Conservation (phyloP, 2,888 invertebrate species). For the Scaptomyza parva region DNA sequence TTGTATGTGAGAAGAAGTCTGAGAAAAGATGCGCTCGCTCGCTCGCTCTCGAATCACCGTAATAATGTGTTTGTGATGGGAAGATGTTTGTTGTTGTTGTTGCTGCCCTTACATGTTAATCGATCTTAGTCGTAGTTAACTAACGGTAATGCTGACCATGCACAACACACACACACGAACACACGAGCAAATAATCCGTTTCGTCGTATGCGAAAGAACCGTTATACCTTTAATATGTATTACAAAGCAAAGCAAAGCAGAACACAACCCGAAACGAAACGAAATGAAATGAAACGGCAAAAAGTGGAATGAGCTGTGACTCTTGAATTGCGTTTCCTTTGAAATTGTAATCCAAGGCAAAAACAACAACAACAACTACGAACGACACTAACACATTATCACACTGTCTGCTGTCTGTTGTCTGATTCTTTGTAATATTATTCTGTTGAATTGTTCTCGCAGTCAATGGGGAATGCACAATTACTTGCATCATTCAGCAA, state of each 20-base stretch:
- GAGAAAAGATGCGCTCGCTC: conserved; percentile 26
- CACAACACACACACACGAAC: conserved; percentile 26
- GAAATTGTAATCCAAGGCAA: conserved; percentile 14
- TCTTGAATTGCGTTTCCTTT: conserved; percentile 21
- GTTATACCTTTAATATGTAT: conserved; percentile 6
- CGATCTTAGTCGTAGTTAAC: conserved; percentile 21
- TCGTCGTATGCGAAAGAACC: conserved; percentile 13
- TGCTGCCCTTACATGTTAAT: conserved; percentile 48
- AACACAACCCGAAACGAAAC: conserved; percentile 6
- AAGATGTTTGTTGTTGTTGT: not conserved
- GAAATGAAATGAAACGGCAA: conserved; percentile 12
- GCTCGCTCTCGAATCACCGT: too few relatives aligned
- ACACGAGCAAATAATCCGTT: conserved; percentile 33
- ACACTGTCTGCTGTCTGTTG: conserved; percentile 7
- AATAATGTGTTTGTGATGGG: conserved; percentile 11
- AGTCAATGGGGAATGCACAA: conserved; percentile 30
- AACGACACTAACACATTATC: too few relatives aligned
- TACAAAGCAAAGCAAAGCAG: conserved; percentile 24
- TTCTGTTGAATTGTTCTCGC: conserved; percentile 15
- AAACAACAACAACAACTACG: conserved; percentile 4
- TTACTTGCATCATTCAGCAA: conserved; percentile 33
- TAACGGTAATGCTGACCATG: conserved; percentile 48
- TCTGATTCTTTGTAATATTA: not conserved
- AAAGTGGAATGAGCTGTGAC: conserved; percentile 19
- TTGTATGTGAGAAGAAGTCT: conserved; percentile 28